Conservation (phyloP, 2,797 vertebrate species). For the Poecilia gillii region DNA sequence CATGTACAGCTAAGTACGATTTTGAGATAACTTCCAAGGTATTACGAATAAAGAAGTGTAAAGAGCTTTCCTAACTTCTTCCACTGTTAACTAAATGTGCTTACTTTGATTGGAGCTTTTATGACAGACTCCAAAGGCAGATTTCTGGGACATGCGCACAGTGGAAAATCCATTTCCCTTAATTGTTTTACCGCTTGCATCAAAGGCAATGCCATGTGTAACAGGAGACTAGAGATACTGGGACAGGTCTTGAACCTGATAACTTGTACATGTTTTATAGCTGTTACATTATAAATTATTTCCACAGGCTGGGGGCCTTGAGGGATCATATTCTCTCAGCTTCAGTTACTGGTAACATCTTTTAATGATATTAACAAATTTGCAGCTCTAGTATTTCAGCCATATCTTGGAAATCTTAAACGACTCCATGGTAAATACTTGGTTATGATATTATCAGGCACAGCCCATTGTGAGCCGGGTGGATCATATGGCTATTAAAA, state of each 20-base stretch:
- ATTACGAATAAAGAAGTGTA: constrained; percentile 2
- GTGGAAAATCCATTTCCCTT: constrained; percentile 91
- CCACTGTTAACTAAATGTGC: constrained; percentile 21
- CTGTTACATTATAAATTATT: constrained; percentile 99
- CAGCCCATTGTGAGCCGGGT: constrained; percentile 83
- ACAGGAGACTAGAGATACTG: constrained; percentile 86
- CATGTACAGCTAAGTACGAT: background rate
- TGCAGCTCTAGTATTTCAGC: constrained; percentile 96
- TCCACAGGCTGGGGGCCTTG: constrained; percentile 88
- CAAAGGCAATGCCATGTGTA: constrained; percentile 83
- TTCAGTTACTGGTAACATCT: constrained; percentile 96
- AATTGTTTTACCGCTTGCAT: constrained; percentile 93
- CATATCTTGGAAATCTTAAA: constrained; percentile 98
- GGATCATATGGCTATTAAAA: constrained; percentile 87
- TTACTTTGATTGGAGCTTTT: constrained; percentile 59
- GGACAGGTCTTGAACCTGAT: constrained; percentile 91
- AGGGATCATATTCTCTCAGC: constrained; percentile 92
- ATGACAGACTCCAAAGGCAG: constrained; percentile 43
- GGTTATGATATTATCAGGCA: constrained; percentile 95
- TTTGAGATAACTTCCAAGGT: background rate
- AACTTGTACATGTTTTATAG: constrained; percentile 98
- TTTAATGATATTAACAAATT: constrained; percentile 99
- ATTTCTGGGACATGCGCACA: constrained; percentile 70
- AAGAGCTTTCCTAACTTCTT: constrained; percentile 33
- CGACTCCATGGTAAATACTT: constrained; percentile 94